Evolutionary conservation across 2,113 vertebrate genomes (phyloP).

Genomic region (Hemiscyllium ocellatum): DNA sequence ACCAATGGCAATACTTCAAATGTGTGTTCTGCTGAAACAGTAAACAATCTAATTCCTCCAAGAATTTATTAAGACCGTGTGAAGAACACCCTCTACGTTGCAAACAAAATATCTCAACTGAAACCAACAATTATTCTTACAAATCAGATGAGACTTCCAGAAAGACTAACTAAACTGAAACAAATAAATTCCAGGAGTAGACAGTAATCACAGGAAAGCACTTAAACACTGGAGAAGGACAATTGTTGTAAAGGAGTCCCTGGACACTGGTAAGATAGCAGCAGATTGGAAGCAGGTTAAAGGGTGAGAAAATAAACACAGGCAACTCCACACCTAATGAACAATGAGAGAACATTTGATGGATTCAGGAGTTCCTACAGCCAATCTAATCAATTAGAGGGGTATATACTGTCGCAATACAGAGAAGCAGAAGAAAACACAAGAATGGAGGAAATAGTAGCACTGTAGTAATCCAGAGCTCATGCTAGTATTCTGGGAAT

Average conservation of each 20-base stretch:
- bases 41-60: background rate
- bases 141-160: background rate
- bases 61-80: too few species aligned
- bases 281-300: background rate
- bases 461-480: too few species aligned
- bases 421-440: background rate
- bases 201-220: background rate
- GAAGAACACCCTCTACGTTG: background rate
- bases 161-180: background rate
- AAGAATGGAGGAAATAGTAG: background rate
- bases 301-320: background rate
- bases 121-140: background rate
- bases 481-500: too few species aligned
- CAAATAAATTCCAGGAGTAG: background rate
- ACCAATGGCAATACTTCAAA: background rate
- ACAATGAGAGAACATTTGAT: background rate
- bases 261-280: background rate
- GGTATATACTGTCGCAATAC: background rate
- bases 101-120: background rate
- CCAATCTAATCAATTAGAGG: background rate
- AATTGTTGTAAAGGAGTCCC: background rate
- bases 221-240: background rate
- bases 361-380: background rate
- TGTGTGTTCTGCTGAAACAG: background rate
- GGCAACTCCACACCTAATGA: background rate